Evolutionary conservation across 2,888 invertebrate species (phyloP).

Genomic region (Monochamus alternatus): DNA sequence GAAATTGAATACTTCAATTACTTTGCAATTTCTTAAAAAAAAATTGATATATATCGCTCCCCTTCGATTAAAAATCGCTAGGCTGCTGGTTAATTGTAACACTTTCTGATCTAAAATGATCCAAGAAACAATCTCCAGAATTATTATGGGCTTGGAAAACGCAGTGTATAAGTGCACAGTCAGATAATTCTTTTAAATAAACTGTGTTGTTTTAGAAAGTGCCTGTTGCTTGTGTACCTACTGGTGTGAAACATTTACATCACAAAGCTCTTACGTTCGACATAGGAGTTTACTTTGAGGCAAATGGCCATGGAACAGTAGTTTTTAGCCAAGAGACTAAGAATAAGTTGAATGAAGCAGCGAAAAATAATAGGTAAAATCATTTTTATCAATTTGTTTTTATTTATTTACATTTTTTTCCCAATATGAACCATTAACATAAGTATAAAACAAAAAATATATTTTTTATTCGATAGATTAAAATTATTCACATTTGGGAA

Average conservation of each 20-base stretch:
- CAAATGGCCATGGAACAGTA: conserved; percentile 98
- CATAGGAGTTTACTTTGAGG: conserved; percentile 98
- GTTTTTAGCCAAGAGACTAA: conserved; percentile 85
- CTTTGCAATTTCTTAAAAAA: too few relatives aligned
- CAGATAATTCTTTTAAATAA: not conserved
- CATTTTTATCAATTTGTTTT: not conserved
- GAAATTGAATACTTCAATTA: too few relatives aligned
- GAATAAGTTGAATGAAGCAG: conserved; percentile 72
- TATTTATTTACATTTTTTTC: not conserved
- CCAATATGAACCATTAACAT: too few relatives aligned
- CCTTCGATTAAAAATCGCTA: too few relatives aligned
- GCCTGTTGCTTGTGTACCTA: conserved; percentile 92
- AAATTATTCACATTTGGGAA: too few relatives aligned
- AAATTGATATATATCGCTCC: too few relatives aligned
- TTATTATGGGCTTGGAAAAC: too few relatives aligned
- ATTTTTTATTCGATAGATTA: too few relatives aligned
- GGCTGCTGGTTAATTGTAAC: too few relatives aligned
- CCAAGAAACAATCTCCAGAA: not conserved
- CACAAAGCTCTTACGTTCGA: conserved; percentile 92
- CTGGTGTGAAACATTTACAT: conserved; percentile 98
- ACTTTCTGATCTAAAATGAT: not conserved
- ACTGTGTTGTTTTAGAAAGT: conserved; percentile 78
- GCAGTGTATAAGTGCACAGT: too few relatives aligned
- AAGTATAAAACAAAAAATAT: too few relatives aligned
- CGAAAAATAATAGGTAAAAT: conserved; percentile 65